A percentile compares a stretch with the other conserved stretches of the same genome.
Evolutionary conservation across 35 echinoderm and acorn worm species (phyloP).

Genomic region (Patiria miniata): DNA sequence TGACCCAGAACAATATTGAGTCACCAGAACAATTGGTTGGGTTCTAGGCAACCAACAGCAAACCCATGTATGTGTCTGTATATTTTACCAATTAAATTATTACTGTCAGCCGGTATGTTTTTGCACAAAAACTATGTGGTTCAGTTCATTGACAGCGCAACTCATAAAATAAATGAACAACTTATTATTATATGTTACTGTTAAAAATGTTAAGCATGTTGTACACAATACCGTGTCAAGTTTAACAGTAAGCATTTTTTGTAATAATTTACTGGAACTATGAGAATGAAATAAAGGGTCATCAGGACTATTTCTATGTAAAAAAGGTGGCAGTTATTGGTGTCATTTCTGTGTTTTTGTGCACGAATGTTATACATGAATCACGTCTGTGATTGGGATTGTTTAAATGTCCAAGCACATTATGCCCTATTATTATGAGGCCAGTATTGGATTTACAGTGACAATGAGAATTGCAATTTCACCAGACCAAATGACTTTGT

Average conservation of each 20-base stretch:
- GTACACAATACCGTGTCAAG: slow-evolving; percentile 14
- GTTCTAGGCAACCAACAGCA: too few species aligned
- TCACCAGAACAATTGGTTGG: too few species aligned
- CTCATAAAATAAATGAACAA: background rate
- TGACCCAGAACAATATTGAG: too few species aligned
- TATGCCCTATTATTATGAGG: too few species aligned
- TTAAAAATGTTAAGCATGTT: slow-evolving; percentile 5
- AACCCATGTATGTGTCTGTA: background rate
- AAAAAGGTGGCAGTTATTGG: too few species aligned
- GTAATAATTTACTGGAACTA: slow-evolving; percentile 28
- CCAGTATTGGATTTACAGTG: too few species aligned
- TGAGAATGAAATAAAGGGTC: slow-evolving; percentile 28
- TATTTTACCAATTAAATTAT: slow-evolving; percentile 17
- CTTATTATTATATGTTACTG: slow-evolving; percentile 21
- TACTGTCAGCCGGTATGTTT: background rate
- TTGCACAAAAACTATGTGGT: background rate
- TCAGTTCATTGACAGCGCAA: background rate
- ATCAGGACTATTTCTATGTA: slow-evolving; percentile 23
- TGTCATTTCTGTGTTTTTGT: too few species aligned
- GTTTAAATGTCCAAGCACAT: too few species aligned
- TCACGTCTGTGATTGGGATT: too few species aligned
- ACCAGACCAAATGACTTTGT: too few species aligned
- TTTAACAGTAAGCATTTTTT: slow-evolving; percentile 14
- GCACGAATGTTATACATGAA: too few species aligned
- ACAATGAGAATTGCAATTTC: too few species aligned